phyloP scores from a whole-genome alignment of 2,888 invertebrate genomes.

The Xestia ashworthii region DNA sequence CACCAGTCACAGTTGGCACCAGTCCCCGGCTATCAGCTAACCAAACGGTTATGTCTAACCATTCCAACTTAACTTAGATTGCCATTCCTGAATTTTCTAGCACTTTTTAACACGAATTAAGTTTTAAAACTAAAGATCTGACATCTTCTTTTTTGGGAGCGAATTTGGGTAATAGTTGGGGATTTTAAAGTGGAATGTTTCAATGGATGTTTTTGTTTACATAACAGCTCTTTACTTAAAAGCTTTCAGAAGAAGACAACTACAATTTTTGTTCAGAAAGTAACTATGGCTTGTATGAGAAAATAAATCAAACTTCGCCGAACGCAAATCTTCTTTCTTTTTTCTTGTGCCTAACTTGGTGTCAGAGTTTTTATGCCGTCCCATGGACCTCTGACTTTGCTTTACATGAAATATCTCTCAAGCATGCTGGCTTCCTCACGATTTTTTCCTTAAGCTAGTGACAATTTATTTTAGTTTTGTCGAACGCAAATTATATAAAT shows the following conservation, averaged over 20 bases:
- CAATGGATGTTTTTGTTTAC: background rate
- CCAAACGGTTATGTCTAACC: slow-evolving; percentile 64
- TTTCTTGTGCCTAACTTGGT: no score
- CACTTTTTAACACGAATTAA: slow-evolving; percentile 59
- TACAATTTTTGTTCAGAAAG: background rate
- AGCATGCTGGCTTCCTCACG: no score
- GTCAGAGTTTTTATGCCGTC: no score
- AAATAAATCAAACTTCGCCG: background rate
- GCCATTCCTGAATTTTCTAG: slow-evolving; percentile 51
- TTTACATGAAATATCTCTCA: no score
- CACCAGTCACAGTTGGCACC: slow-evolving; percentile 57
- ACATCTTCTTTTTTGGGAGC: slow-evolving; percentile 35
- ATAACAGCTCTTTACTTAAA: background rate
- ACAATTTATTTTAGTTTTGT: background rate
- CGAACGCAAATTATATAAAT: background rate
- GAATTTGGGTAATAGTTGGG: slow-evolving; percentile 6
- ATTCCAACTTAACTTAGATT: slow-evolving; percentile 66
- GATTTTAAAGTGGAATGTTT: slow-evolving; percentile 1
- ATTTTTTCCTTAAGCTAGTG: no score
- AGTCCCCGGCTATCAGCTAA: slow-evolving; percentile 45
- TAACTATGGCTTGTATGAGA: background rate
- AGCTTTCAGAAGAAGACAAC: background rate
- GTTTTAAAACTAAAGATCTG: slow-evolving; percentile 48
- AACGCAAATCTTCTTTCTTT: background rate
- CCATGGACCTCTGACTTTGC: no score